Conservation (phyloP, 2,797 vertebrate genomes). For the Sebastes matsubarae region DNA sequence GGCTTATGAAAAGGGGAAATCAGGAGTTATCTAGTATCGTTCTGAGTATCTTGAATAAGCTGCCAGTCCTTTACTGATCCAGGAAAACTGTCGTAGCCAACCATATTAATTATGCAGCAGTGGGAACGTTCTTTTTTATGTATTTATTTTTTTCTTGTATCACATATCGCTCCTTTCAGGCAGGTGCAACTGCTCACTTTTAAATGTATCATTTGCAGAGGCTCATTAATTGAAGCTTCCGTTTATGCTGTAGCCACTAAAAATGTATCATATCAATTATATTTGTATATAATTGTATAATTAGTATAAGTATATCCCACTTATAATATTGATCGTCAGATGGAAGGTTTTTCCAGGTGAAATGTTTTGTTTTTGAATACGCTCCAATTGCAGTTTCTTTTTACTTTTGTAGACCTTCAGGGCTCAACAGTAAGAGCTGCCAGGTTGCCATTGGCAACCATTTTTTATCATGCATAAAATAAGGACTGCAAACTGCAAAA, state of each 20-base stretch:
- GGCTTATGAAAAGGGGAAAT: conserved; percentile 13
- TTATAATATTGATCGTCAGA: neutral
- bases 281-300: neutral
- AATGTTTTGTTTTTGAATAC: neutral
- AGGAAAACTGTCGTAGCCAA: neutral
- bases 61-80: conserved; percentile 1
- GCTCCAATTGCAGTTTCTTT: neutral
- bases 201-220: neutral
- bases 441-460: neutral
- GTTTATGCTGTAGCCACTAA: neutral
- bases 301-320: neutral
- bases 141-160: neutral
- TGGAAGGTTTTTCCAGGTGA: neutral
- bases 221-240: neutral
- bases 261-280: neutral
- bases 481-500: neutral
- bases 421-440: neutral
- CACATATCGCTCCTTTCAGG: neutral
- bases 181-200: conserved; percentile 2
- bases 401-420: neutral
- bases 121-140: neutral
- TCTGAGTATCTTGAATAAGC: conserved; percentile 23
- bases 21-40: conserved; percentile 8
- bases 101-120: conserved; percentile 20
- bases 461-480: neutral